Evolutionary conservation across 30 jellyfish, hydroid and myxozoan species (phyloP).

Genomic region (Turritopsis rubra): DNA sequence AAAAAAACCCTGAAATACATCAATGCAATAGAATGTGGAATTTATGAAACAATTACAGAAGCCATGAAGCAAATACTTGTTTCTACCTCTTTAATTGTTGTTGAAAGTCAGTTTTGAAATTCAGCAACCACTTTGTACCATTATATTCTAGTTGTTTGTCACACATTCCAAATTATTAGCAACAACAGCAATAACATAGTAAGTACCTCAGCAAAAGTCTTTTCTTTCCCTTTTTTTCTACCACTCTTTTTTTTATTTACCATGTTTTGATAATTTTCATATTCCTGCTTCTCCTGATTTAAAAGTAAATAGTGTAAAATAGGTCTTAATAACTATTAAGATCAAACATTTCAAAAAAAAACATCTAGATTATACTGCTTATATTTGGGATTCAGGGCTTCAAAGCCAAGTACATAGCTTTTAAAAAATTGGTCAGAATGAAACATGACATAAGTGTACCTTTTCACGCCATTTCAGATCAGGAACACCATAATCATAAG

Average conservation of each 20-base stretch:
- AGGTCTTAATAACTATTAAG: background rate
- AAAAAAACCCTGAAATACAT: background rate
- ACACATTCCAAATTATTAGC: background rate
- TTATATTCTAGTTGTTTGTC: background rate
- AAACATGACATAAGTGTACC: background rate
- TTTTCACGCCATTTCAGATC: background rate
- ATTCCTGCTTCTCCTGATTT: background rate
- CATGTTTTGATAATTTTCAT: background rate
- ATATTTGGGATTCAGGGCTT: background rate
- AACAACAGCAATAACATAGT: background rate
- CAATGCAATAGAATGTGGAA: background rate
- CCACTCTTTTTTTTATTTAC: background rate
- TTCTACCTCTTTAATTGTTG: background rate
- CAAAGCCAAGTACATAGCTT: background rate
- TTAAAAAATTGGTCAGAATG: background rate
- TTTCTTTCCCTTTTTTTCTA: background rate
- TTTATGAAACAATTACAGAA: background rate
- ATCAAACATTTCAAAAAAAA: background rate
- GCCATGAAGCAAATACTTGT: background rate
- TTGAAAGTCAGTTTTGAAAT: background rate
- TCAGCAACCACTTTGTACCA: background rate
- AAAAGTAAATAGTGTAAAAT: background rate
- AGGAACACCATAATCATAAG: background rate
- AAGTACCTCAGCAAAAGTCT: background rate
- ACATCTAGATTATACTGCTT: background rate